phyloP scores from a whole-genome alignment of 2,888 invertebrate species.

The Machimus rusticus region DNA sequence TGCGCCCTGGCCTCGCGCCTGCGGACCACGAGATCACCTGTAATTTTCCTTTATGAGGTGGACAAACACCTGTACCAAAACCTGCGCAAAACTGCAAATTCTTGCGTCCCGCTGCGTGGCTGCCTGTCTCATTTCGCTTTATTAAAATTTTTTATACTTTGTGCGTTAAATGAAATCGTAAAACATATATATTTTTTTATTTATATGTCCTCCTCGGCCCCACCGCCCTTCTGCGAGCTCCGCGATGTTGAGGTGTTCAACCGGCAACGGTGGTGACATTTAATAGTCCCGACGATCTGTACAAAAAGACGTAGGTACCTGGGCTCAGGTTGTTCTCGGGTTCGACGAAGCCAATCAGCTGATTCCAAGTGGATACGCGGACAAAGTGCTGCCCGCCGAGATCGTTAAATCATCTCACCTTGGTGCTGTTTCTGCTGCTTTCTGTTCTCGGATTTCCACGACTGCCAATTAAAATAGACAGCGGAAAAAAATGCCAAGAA shows the following conservation, averaged over 20 bases:
- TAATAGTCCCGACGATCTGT: conserved; percentile 14
- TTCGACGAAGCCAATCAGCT: conserved; percentile 24
- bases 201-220: neutral
- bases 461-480: conserved; percentile 23
- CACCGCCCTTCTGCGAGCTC: neutral
- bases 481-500: conserved; percentile 7
- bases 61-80: conserved; percentile 18
- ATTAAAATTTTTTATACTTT: conserved; percentile 3
- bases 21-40: conserved; percentile 8
- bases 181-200: neutral
- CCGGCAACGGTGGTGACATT: conserved; percentile 34
- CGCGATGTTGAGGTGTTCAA: conserved; percentile 10
- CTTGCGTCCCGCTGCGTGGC: conserved; percentile 5
- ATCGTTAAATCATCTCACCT: conserved; percentile 28
- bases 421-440: neutral
- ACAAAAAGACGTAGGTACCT: neutral
- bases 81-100: conserved; percentile 14
- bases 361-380: conserved; percentile 1
- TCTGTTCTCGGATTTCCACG: conserved; percentile 33
- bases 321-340: neutral
- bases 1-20: neutral
- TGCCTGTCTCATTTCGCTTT: conserved; percentile 4
- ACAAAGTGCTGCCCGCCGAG: neutral
- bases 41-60: conserved; percentile 30
- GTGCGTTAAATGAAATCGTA: conserved; percentile 19